Percentiles rank a stretch among this genome's conserved stretches.
Conservation (phyloP, 2,113 vertebrate genomes). For the Perccottus glenii region DNA sequence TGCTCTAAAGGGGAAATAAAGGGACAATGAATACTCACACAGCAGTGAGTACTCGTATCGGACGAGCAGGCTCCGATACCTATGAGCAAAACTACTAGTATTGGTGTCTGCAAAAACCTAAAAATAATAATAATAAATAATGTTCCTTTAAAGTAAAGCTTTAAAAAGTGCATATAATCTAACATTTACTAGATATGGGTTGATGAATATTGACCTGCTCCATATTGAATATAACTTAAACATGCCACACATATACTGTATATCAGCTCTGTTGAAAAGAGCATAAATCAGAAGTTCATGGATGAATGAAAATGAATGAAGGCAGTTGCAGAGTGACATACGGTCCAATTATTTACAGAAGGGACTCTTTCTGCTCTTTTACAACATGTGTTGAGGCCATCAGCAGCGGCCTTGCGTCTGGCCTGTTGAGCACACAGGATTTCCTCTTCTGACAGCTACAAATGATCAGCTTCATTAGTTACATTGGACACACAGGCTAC, state of each 20-base stretch:
- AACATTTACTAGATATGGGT: too few species aligned
- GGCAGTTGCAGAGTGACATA: constrained; percentile 32
- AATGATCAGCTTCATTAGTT: constrained; percentile 55
- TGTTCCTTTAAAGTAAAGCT: too few species aligned
- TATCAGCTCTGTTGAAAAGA: background rate
- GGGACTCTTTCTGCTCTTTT: constrained; percentile 36
- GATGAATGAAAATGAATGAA: constrained; percentile 28
- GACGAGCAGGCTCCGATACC: too few species aligned
- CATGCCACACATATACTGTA: background rate
- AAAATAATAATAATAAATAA: too few species aligned
- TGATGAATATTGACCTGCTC: too few species aligned
- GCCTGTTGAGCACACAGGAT: constrained; percentile 44
- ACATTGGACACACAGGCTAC: constrained; percentile 8
- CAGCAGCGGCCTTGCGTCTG: constrained; percentile 35
- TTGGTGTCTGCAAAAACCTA: too few species aligned
- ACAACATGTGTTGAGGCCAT: constrained; percentile 68
- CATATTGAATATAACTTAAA: background rate
- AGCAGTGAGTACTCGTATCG: too few species aligned
- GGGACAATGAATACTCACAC: too few species aligned
- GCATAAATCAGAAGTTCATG: constrained; percentile 33
- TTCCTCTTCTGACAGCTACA: constrained; percentile 58
- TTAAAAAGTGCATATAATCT: too few species aligned
- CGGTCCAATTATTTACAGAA: constrained; percentile 50
- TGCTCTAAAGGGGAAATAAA: too few species aligned
- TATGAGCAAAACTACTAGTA: too few species aligned